These are phyloP conservation scores for Aleiodes testaceus DNA, from an alignment of 2,888 invertebrate genomes.

Conservation along the genomic window DNA sequence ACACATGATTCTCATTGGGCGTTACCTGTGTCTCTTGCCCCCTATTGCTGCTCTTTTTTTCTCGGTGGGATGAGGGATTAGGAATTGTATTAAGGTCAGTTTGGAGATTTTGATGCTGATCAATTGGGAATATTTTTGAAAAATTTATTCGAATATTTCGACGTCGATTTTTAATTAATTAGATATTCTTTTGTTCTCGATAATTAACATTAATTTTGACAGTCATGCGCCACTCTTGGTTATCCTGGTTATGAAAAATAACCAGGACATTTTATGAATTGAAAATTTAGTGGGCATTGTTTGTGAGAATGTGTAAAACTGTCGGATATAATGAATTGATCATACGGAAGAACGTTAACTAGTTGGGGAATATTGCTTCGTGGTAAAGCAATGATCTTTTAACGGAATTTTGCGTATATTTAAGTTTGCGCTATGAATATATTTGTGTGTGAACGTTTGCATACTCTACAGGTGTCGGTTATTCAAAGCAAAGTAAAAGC, in stretches of 20 bases:
- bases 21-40: conserved; percentile 36
- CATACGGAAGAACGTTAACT: conserved; percentile 13
- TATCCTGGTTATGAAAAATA: neutral
- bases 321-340: conserved; percentile 21
- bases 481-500: neutral
- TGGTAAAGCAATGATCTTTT: conserved; percentile 4
- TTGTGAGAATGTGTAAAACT: conserved; percentile 20
- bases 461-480: neutral
- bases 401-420: conserved; percentile 18
- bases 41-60: conserved; percentile 27
- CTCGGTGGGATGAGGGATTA: conserved; percentile 44
- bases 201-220: neutral
- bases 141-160: too few relatives aligned
- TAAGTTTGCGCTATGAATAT: conserved; percentile 27
- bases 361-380: conserved; percentile 4
- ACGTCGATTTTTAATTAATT: too few relatives aligned
- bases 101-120: neutral
- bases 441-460: conserved; percentile 17
- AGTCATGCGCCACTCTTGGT: neutral
- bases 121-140: neutral
- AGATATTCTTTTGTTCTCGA: neutral
- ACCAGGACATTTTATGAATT: conserved; percentile 6
- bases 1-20: conserved; percentile 39
- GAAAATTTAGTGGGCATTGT: neutral
- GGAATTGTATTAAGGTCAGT: conserved; percentile 50